Conservation (phyloP, 2,113 vertebrate genomes). For the Phoxinus phoxinus region DNA sequence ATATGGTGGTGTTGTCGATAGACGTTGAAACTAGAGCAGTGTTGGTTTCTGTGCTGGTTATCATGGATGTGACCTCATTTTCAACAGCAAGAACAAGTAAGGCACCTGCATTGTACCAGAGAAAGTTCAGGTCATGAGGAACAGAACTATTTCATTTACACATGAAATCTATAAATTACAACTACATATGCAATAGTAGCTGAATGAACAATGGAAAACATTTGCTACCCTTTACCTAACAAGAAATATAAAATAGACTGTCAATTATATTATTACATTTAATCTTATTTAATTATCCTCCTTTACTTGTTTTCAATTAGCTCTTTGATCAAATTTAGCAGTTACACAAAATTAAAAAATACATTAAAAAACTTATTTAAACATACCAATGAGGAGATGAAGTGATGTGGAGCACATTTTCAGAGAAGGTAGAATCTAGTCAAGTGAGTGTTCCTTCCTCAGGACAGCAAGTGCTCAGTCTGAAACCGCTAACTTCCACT, state of each 20-base stretch:
- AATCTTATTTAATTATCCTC: background rate
- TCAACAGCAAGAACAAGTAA: background rate
- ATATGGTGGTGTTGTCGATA: background rate
- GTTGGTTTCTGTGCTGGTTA: background rate
- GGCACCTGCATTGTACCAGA: slow-evolving; percentile 20
- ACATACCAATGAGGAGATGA: slow-evolving; percentile 23
- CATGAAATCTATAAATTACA: background rate
- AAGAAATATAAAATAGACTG: background rate
- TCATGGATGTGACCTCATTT: background rate
- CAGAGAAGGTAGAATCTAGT: background rate
- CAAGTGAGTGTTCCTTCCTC: slow-evolving; percentile 13
- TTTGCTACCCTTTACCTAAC: background rate
- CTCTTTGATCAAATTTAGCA: background rate
- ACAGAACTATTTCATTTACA: background rate
- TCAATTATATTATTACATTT: no score
- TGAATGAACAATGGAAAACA: background rate
- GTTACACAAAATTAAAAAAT: background rate
- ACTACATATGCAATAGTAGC: background rate
- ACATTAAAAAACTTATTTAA: background rate
- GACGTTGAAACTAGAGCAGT: background rate
- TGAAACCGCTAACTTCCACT: slow-evolving; percentile 25
- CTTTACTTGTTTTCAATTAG: background rate
- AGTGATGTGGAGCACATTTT: background rate
- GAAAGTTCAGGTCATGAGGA: background rate
- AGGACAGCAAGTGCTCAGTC: background rate